phyloP scores from a whole-genome alignment of 1,140 invertebrate species.

The Calosoma granatense region DNA sequence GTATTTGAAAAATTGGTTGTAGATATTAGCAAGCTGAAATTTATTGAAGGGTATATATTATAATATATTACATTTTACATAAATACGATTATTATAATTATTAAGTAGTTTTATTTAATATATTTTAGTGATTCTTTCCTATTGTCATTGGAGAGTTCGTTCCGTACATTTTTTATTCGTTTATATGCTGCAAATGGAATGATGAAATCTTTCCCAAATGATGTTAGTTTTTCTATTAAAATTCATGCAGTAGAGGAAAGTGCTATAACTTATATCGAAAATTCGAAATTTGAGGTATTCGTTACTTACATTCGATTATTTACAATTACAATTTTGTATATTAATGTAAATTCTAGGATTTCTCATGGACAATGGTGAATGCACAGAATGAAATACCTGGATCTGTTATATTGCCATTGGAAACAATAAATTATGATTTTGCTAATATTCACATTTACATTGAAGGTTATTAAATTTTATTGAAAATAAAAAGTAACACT shows the following conservation, averaged over 20 bases:
- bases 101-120: background rate
- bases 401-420: background rate
- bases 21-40: slow-evolving; percentile 27
- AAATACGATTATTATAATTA: background rate
- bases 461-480: background rate
- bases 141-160: background rate
- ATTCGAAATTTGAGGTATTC: background rate
- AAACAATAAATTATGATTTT: background rate
- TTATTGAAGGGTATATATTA: slow-evolving; percentile 26
- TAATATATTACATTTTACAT: slow-evolving; percentile 8
- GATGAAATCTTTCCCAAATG: background rate
- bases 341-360: background rate
- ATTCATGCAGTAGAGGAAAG: background rate
- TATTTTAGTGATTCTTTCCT: background rate
- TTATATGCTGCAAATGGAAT: background rate
- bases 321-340: background rate
- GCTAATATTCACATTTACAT: background rate
- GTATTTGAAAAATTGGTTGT: slow-evolving; percentile 35
- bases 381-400: background rate
- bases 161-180: background rate
- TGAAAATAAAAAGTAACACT: background rate
- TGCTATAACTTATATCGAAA: background rate
- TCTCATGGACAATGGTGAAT: background rate
- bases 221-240: background rate
- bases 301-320: background rate